Base-by-base conservation (phyloP, 2,113 vertebrate genomes). In the Scopus umbretta region DNA sequence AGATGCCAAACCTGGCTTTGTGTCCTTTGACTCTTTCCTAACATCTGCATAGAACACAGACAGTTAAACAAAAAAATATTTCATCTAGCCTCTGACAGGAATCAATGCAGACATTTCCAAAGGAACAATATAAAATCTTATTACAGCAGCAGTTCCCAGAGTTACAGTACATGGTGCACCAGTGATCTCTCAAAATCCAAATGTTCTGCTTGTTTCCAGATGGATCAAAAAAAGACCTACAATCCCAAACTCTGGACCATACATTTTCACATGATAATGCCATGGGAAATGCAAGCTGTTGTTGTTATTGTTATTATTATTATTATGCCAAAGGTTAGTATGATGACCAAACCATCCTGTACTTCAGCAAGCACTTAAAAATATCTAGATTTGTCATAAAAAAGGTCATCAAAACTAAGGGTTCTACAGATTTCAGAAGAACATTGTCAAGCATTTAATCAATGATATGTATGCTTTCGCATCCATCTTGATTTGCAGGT, bases 81-180 rank as follows among this genome's bases (percentile, higher is more conserved):
- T 82, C 71, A 83, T n/a, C 32, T 43, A 85, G 56, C 20, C 61
- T 93, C 65, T 80, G 75, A 88, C 82, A 90, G 65, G 90, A 94
- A 94, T 83, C 30, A 26, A 86, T 86, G 75, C 50, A 88, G 85
- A 78, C 72, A 76, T 43, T 96, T 94, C 82, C 80, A 83, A 90
- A 95, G 85, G 32, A 94, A 36, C 42, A 80, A 90, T 30, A 90
- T 50, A 86, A 92, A 90, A 67, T 71, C 36, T 72, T 88, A 83
- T 62, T 92, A 84, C 21, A 92, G 80, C 47, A 88, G 86, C 68
- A 86, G 55, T 47, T 95, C 86, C 65, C 80, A 83, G 38, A 67
- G 75, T 50, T 70, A 78, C 11, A 17, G 82, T 27, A 86, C 85
- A 71, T 0, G 0, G 30, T 58, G 71, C 55, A 78, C 38, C 79